These are phyloP conservation scores for Spondyliosoma cantharus DNA, from an alignment of 2,797 vertebrate genomes.

Conservation along the genomic window DNA sequence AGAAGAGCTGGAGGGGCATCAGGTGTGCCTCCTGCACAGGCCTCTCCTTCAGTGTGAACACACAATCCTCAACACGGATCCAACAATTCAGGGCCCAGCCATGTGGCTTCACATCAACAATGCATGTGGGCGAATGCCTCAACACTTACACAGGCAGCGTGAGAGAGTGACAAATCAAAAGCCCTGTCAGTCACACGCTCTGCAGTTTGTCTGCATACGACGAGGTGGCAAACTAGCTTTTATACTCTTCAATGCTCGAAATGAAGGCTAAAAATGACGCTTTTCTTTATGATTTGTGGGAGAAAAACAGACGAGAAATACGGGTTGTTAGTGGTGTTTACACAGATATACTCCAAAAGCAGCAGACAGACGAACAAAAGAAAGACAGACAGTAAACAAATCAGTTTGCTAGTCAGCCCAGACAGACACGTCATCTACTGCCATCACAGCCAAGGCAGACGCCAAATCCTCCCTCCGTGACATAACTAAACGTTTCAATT, in stretches of 20 bases:
- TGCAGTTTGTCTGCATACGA: constrained; percentile 35
- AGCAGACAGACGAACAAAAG: constrained; percentile 34
- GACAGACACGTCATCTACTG: constrained; percentile 40
- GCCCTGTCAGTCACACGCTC: constrained; percentile 31
- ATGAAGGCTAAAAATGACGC: background rate
- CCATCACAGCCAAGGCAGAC: constrained; percentile 40
- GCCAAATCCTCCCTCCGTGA: constrained; percentile 53
- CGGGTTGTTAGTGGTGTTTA: background rate
- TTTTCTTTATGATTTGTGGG: background rate
- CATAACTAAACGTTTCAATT: constrained; percentile 55
- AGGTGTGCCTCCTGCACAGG: constrained; percentile 60
- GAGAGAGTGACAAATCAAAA: constrained; percentile 57
- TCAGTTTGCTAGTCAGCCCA: constrained; percentile 31
- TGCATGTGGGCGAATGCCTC: constrained; percentile 45
- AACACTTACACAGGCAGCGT: constrained; percentile 47
- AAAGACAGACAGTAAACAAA: constrained; percentile 38
- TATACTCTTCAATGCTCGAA: background rate
- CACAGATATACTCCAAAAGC: constrained; percentile 25
- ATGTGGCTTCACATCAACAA: constrained; percentile 57
- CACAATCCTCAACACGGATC: constrained; percentile 46
- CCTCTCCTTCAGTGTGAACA: constrained; percentile 45
- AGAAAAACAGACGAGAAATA: constrained; percentile 19
- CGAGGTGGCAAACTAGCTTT: constrained; percentile 5
- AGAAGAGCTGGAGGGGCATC: constrained; percentile 63
- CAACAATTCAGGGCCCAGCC: constrained; percentile 35